phyloP scores from a whole-genome alignment of 1,140 invertebrate species.

The Drosophila obscura region DNA sequence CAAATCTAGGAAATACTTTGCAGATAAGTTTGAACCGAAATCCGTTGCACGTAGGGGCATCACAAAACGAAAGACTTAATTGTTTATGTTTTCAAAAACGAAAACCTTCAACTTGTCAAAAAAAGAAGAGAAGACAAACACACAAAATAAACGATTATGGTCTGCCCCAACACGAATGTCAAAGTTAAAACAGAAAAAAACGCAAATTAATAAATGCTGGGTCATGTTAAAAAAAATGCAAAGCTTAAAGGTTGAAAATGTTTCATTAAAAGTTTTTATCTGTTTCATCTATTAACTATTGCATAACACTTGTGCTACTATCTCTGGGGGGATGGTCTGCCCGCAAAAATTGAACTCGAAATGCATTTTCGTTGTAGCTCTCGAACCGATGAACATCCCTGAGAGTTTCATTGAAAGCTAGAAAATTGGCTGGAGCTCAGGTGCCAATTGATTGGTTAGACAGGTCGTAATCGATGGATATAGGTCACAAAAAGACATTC shows the following conservation, averaged over 20 bases:
- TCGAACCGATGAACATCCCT: neutral
- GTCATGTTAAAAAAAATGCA: conserved; percentile 34
- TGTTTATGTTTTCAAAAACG: too few species aligned
- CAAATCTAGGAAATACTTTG: too few species aligned
- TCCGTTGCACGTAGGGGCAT: too few species aligned
- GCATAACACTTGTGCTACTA: conserved; percentile 3
- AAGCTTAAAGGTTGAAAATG: conserved; percentile 36
- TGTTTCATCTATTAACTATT: neutral
- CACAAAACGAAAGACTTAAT: too few species aligned
- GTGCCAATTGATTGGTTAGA: conserved; percentile 24
- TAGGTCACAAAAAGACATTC: conserved; percentile 24
- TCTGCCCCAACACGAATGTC: conserved; percentile 38
- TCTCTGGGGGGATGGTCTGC: neutral
- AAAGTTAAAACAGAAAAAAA: conserved; percentile 20
- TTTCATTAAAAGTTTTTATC: conserved; percentile 4
- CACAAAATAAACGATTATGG: conserved; percentile 7
- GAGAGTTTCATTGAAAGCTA: neutral
- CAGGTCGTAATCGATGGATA: conserved; percentile 4
- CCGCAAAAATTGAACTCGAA: neutral
- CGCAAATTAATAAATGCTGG: conserved; percentile 33
- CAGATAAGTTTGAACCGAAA: too few species aligned
- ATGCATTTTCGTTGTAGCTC: conserved; percentile 36
- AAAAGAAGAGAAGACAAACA: conserved; percentile 18
- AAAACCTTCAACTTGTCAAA: conserved; percentile 46
- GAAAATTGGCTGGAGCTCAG: conserved; percentile 1